Conservation (phyloP, 2,888 invertebrate genomes). For the Euplagia quadripunctaria region DNA sequence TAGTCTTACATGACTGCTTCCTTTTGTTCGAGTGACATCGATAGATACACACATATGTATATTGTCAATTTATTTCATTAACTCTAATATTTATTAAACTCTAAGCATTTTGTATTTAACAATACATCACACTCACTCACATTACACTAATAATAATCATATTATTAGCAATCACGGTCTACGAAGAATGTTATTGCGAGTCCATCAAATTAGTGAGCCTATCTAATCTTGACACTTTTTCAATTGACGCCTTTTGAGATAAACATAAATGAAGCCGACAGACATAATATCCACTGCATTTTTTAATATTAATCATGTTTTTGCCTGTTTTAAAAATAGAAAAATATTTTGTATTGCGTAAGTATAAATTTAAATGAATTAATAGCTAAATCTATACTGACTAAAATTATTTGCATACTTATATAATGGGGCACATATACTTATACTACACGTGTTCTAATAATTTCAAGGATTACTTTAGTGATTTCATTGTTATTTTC, state of each 20-base stretch:
- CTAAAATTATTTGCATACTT: slow-evolving; percentile 20
- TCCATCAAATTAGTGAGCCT: slow-evolving; percentile 65
- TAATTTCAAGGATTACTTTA: slow-evolving; percentile 13
- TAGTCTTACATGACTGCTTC: too few relatives aligned
- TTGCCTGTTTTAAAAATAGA: slow-evolving; percentile 28
- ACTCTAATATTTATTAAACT: slow-evolving; percentile 5
- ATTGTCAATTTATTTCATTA: background rate
- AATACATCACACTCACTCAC: slow-evolving; percentile 15
- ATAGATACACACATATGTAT: too few relatives aligned
- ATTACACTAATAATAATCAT: slow-evolving; percentile 72
- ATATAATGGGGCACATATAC: background rate
- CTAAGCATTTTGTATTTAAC: slow-evolving; percentile 38
- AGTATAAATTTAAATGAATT: slow-evolving; percentile 13
- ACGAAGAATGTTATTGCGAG: slow-evolving; percentile 67
- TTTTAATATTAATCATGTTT: slow-evolving; percentile 49
- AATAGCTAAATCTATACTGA: slow-evolving; percentile 12
- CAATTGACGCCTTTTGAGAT: slow-evolving; percentile 59
- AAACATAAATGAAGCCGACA: slow-evolving; percentile 62
- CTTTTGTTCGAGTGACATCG: too few relatives aligned
- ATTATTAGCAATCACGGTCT: slow-evolving; percentile 79
- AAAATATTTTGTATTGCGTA: slow-evolving; percentile 2
- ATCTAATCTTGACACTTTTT: slow-evolving; percentile 75
- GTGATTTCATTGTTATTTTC: slow-evolving; percentile 12
- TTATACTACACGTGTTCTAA: background rate
- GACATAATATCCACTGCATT: slow-evolving; percentile 25